Evolutionary conservation across 2,888 invertebrate species (phyloP).

Genomic region (Griposia aprilina): DNA sequence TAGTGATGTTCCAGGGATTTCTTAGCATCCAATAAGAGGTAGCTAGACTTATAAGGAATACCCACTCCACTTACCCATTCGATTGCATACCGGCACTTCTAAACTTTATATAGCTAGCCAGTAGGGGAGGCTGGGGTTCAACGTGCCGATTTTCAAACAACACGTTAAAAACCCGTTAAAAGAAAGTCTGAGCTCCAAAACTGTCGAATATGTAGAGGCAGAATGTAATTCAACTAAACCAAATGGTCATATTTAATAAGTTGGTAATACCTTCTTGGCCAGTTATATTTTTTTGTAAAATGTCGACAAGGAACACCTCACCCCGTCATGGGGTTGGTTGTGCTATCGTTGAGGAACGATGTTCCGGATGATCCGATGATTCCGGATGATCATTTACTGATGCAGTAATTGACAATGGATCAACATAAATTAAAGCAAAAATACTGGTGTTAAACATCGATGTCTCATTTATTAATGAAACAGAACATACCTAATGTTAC

Average conservation of each 20-base stretch:
- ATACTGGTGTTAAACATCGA: no score
- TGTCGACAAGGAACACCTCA: no score
- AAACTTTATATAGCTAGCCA: background rate
- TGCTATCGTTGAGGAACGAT: background rate
- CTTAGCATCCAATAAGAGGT: background rate
- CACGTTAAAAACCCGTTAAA: background rate
- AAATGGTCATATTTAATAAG: background rate
- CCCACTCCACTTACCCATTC: background rate
- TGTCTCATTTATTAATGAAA: no score
- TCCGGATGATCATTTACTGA: no score
- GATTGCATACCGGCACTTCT: background rate
- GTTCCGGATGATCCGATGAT: no score
- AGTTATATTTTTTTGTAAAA: background rate
- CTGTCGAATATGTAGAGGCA: background rate
- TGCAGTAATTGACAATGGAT: background rate
- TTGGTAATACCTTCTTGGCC: background rate
- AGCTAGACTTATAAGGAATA: background rate
- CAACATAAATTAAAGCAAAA: no score
- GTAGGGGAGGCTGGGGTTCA: background rate
- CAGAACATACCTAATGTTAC: no score
- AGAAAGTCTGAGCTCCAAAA: background rate
- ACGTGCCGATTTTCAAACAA: background rate
- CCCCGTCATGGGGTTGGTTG: no score
- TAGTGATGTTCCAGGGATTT: background rate
- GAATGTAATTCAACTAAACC: background rate